Percentiles rank a stretch among this genome's conserved stretches.
Conservation (phyloP, 2,113 vertebrate genomes). For the Cryptomyrus ogoouensis region DNA sequence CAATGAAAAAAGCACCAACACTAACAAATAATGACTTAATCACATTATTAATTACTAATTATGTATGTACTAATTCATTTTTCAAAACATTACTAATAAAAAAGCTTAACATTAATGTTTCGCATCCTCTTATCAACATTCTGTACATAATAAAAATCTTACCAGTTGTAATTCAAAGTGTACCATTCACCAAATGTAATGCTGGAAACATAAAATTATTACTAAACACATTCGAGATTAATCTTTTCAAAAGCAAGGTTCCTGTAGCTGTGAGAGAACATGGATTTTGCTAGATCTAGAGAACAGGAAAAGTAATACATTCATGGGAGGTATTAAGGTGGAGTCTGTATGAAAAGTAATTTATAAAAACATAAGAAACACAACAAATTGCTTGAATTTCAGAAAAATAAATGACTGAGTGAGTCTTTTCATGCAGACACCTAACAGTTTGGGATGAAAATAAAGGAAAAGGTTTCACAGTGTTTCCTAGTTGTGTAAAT, state of each 20-base stretch:
- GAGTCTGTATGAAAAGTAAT: neutral
- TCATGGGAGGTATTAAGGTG: neutral
- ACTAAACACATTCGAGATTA: neutral
- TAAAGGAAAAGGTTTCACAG: neutral
- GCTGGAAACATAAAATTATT: neutral
- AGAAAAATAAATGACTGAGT: neutral
- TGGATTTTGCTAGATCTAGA: neutral
- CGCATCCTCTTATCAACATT: neutral
- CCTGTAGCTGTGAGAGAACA: neutral
- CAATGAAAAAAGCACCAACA: neutral
- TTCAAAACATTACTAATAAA: neutral
- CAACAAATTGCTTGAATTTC: neutral
- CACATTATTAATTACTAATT: neutral
- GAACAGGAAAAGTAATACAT: neutral
- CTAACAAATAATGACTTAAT: neutral
- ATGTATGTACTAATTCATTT: neutral
- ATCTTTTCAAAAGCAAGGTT: neutral
- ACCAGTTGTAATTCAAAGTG: neutral
- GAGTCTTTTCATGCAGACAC: neutral
- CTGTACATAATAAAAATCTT: neutral
- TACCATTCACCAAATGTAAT: neutral
- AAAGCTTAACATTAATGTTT: neutral
- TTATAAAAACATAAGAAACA: neutral
- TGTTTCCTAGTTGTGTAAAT: too few relatives aligned
- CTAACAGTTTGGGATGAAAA: neutral